A percentile compares a stretch with the other conserved stretches of the same genome.
Conservation (phyloP, 2,113 vertebrate species). For the Gadus macrocephalus region DNA sequence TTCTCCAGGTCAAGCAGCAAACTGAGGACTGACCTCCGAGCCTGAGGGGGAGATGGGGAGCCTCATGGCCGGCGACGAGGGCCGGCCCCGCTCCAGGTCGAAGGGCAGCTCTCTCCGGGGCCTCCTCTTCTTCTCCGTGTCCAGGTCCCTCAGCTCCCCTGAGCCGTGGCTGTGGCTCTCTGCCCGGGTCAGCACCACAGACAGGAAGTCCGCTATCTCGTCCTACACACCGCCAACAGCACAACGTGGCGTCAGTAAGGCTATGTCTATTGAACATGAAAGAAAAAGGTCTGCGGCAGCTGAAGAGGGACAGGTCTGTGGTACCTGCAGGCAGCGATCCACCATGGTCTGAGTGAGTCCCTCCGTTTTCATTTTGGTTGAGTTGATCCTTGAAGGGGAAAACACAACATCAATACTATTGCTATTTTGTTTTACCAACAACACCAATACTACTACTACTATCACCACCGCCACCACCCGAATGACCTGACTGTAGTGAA, state of each 20-base stretch:
- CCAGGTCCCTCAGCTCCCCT: conserved; percentile 85
- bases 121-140: conserved; percentile 89
- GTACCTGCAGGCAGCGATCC: conserved; percentile 97
- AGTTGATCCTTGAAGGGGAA: conserved; percentile 80
- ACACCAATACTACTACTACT: background rate
- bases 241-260: no score
- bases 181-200: conserved; percentile 81
- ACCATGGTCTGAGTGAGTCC: conserved; percentile 97
- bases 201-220: conserved; percentile 94
- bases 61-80: conserved; percentile 81
- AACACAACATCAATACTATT: background rate
- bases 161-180: conserved; percentile 80
- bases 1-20: no score
- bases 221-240: conserved; percentile 70
- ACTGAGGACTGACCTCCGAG: conserved; percentile 77
- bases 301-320: background rate
- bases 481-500: background rate
- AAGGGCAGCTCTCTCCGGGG: conserved; percentile 85
- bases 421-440: no score
- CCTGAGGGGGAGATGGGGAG: conserved; percentile 88
- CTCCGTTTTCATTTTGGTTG: conserved; percentile 91
- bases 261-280: background rate
- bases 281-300: background rate
- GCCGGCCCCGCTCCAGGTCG: conserved; percentile 85
- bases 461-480: no score